These are phyloP conservation scores for Hemicordylus capensis DNA, from an alignment of 2,113 vertebrate genomes.

Conservation along the genomic window DNA sequence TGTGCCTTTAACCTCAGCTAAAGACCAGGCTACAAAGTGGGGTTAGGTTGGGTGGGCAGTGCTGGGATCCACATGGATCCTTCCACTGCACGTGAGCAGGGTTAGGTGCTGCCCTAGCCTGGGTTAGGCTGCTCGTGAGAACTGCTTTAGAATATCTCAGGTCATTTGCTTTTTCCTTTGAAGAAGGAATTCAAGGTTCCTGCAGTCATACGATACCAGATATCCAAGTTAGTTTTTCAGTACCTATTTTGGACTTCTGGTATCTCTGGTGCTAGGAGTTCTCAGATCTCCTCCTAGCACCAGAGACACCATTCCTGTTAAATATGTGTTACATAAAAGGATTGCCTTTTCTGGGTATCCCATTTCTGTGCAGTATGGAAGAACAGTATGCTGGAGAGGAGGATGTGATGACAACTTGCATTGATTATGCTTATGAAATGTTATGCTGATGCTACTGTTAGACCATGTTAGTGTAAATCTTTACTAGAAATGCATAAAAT, in stretches of 20 bases:
- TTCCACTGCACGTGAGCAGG: too few relatives aligned
- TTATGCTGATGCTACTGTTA: background rate
- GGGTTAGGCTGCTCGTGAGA: too few relatives aligned
- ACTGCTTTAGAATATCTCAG: too few relatives aligned
- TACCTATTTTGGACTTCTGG: too few relatives aligned
- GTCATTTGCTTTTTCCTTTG: background rate
- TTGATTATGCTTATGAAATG: background rate
- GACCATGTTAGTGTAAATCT: background rate
- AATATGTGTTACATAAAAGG: background rate
- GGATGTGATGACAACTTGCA: rapidly evolving
- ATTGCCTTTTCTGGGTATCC: background rate
- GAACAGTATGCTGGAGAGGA: background rate
- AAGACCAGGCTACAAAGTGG: too few relatives aligned
- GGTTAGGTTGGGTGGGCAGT: too few relatives aligned
- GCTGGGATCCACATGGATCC: too few relatives aligned
- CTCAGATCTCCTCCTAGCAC: too few relatives aligned
- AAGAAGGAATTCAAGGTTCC: background rate
- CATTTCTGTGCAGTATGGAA: background rate
- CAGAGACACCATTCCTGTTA: background rate
- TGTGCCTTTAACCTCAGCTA: too few relatives aligned
- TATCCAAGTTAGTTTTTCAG: background rate
- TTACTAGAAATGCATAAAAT: conserved; percentile 1
- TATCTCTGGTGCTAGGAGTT: too few relatives aligned
- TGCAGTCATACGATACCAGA: background rate
- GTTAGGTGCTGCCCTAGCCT: too few relatives aligned